Percentiles rank a stretch among this genome's conserved stretches.
phyloP scores from a whole-genome alignment of 2,888 invertebrate species.

The Lypha dubia region DNA sequence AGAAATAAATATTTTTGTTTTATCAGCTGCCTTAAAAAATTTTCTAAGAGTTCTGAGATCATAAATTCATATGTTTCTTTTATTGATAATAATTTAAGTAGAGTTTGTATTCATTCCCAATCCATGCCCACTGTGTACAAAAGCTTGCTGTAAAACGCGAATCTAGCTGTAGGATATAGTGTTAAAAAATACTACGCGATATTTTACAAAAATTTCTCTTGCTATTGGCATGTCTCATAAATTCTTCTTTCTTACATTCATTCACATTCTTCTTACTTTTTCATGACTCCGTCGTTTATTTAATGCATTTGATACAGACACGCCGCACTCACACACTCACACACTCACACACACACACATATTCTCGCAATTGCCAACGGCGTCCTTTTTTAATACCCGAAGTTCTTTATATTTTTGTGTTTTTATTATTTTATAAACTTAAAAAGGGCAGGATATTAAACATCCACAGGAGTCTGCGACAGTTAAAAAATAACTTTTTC shows the following conservation, averaged over 20 bases:
- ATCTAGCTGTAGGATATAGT: background rate
- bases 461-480: conserved; percentile 41
- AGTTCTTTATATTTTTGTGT: conserved; percentile 31
- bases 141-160: background rate
- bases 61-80: too few species aligned
- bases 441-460: conserved; percentile 61
- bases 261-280: conserved; percentile 9
- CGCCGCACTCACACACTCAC: too few species aligned
- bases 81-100: too few species aligned
- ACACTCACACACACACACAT: background rate
- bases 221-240: conserved; percentile 63
- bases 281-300: conserved; percentile 50
- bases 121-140: background rate
- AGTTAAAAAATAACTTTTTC: conserved; percentile 18
- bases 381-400: conserved; percentile 57
- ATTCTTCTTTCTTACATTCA: conserved; percentile 44
- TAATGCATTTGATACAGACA: conserved; percentile 55
- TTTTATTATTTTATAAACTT: conserved; percentile 48
- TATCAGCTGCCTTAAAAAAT: too few species aligned
- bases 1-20: background rate
- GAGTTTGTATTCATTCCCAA: too few species aligned
- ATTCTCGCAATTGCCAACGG: conserved; percentile 32
- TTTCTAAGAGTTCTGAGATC: too few species aligned
- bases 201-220: conserved; percentile 64
- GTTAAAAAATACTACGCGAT: conserved; percentile 36